These are phyloP conservation scores for Scaptomyza caliginosa DNA, from an alignment of 2,888 invertebrate genomes.

Conservation along the genomic window DNA sequence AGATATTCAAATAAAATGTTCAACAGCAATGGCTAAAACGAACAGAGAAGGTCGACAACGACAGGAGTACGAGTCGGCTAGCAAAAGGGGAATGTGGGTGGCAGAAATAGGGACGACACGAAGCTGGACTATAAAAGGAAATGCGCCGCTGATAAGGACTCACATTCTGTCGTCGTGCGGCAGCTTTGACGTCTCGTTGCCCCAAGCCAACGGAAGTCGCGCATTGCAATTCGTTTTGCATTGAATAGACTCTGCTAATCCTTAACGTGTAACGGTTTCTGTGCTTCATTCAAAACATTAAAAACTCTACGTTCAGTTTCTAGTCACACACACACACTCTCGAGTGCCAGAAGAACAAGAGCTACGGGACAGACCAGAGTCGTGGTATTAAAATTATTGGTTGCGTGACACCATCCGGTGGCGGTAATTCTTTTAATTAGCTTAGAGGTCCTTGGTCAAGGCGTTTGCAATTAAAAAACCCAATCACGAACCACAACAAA, in stretches of 20 bases:
- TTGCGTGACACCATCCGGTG: constrained; percentile 43
- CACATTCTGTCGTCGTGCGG: constrained; percentile 82
- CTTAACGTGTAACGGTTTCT: constrained; percentile 56
- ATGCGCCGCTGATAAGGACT: constrained; percentile 78
- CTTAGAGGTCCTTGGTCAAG: constrained; percentile 15
- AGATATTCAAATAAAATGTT: background rate
- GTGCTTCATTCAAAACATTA: constrained; percentile 42
- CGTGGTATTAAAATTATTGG: constrained; percentile 52
- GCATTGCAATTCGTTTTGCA: constrained; percentile 16
- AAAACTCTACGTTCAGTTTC: constrained; percentile 11
- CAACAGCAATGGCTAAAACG: background rate
- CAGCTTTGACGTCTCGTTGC: constrained; percentile 71
- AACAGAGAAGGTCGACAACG: constrained; percentile 1
- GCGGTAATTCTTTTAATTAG: constrained; percentile 56
- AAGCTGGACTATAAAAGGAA: constrained; percentile 82
- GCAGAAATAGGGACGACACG: constrained; percentile 7
- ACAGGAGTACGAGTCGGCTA: constrained; percentile 5
- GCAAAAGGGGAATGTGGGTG: background rate
- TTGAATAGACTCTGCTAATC: constrained; percentile 4
- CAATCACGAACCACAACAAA: background rate
- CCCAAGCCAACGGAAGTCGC: constrained; percentile 42
- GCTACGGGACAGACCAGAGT: constrained; percentile 33
- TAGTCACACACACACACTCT: constrained; percentile 24
- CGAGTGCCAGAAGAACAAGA: constrained; percentile 14
- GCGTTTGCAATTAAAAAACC: background rate